Evolutionary conservation across 2,113 vertebrate genomes (phyloP), one percentile per base, ranked within the genome.

Genomic region (Vicugna pacos): DNA sequence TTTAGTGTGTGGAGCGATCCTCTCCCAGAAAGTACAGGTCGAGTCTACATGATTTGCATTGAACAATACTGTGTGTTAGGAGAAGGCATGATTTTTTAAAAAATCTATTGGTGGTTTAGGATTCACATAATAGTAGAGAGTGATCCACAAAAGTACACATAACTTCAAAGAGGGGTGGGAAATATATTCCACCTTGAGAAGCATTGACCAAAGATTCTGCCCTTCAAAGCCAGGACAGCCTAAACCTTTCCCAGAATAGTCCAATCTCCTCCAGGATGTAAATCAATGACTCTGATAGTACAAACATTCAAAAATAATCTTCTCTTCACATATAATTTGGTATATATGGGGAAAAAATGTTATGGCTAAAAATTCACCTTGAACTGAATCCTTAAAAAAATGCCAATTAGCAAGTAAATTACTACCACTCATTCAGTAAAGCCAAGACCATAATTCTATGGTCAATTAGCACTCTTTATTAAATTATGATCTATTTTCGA

Each of bases 241-340:
- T 52, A 80, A 80, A 32, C 20, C 30, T 94, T 90, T 84, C 46
- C 54, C 48, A 2, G 32, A 12, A 87, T 46, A 93, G 11, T 62
- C 12, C 67, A 35, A 38, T 30, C n/a, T 91, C 65, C 28, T 94
- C 69, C 30, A 86, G 64, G 22, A 46, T 64, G 26, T 35, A 1
- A 11, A 24, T 30, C 28, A n/a, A 50, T 52, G 38, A 80, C 32
- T 89, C 32, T 35, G 64, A 82, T 32, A 48, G 22, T 50, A 87
- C 38, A 26, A 94, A 90, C 82, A 70, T 32, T 82, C 70, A 76
- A 86, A 91, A 81, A 24, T 67, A 90, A 82, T 56, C 46, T 72
- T 5, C 8, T 85, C 94, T 82, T 83, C 20, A 77, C 22, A 85
- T 28, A 48, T 42, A 65, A 77, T 83, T 92, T 82, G 77, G 8